Evolutionary conservation across 1,140 invertebrate genomes (phyloP).

Genomic region (Ephestia elutella): DNA sequence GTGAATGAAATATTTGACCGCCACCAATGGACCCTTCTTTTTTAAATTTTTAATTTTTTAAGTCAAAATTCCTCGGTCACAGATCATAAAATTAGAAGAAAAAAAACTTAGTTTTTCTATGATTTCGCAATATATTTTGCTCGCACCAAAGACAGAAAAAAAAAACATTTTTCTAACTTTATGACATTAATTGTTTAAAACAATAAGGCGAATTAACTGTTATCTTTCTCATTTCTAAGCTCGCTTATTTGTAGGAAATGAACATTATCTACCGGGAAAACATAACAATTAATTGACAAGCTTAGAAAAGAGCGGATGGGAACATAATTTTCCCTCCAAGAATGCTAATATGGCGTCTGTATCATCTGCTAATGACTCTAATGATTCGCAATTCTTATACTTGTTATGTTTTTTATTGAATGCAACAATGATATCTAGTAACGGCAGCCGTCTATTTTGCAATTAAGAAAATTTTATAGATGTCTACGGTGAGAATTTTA

Average conservation of each 20-base stretch:
- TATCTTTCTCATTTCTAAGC: neutral
- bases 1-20: neutral
- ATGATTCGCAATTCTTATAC: slow-evolving; percentile 2
- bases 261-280: neutral
- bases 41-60: neutral
- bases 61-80: neutral
- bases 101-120: too few species aligned
- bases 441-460: neutral
- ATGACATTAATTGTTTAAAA: too few species aligned
- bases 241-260: neutral
- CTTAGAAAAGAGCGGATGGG: slow-evolving; percentile 10
- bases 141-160: too few species aligned
- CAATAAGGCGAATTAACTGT: too few species aligned
- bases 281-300: slow-evolving; percentile 2
- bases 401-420: neutral
- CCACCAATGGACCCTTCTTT: neutral
- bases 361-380: slow-evolving; percentile 46
- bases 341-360: slow-evolving; percentile 45
- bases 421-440: slow-evolving; percentile 2
- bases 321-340: slow-evolving; percentile 33
- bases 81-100: too few species aligned
- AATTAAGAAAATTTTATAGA: neutral
- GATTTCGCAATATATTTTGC: too few species aligned
- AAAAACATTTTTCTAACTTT: too few species aligned
- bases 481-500: neutral